phyloP scores from a whole-genome alignment of 2,113 vertebrate genomes.

The Pangasianodon gigas region DNA sequence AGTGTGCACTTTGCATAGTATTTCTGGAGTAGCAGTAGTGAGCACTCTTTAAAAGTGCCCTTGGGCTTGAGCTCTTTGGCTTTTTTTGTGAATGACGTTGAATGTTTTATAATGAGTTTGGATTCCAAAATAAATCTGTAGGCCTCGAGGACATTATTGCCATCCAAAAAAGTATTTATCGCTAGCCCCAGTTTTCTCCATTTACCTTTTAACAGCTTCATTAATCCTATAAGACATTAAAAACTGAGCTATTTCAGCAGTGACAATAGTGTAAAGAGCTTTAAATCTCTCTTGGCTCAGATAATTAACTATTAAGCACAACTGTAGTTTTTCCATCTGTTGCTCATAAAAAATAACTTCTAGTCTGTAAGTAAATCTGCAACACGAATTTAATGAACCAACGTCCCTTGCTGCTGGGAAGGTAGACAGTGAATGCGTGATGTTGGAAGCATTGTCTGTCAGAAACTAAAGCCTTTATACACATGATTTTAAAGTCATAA shows the following conservation, averaged over 20 bases:
- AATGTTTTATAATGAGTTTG: neutral
- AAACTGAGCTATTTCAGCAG: constrained; percentile 19
- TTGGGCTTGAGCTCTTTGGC: constrained; percentile 21
- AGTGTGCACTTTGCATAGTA: neutral
- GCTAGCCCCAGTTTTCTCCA: neutral
- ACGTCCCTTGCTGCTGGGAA: no score
- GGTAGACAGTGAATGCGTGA: no score
- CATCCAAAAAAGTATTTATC: constrained; percentile 4
- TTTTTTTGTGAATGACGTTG: constrained; percentile 25
- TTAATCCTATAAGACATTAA: constrained; percentile 29
- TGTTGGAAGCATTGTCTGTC: no score
- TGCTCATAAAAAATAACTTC: neutral
- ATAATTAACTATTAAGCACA: constrained; percentile 1
- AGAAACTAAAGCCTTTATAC: no score
- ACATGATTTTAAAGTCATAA: no score
- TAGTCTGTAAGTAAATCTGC: neutral
- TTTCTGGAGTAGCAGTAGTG: neutral
- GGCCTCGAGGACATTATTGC: constrained; percentile 24
- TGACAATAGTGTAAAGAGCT: constrained; percentile 3
- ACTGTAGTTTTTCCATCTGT: neutral
- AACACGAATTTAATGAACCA: neutral
- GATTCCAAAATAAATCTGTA: constrained; percentile 4
- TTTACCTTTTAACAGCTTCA: constrained; percentile 17
- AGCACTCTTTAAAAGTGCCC: constrained; percentile 11
- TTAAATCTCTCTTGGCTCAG: neutral